Evolutionary conservation across 1,140 invertebrate genomes (phyloP), one percentile per base, ranked within the genome.

Genomic region (Hycleus cichorii): DNA sequence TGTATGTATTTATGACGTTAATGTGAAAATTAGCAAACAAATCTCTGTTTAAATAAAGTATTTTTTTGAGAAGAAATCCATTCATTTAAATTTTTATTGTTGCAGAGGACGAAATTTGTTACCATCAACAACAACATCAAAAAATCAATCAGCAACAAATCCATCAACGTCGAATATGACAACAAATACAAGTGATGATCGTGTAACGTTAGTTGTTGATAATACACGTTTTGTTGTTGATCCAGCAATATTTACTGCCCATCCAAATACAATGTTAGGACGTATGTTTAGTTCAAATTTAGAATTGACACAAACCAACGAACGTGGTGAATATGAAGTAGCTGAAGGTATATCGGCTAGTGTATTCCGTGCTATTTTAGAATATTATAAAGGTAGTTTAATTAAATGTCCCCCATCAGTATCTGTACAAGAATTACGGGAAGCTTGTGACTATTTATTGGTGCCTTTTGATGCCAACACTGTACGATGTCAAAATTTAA

Each of bases 391-490:
- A 60, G 85, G 86, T 45, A 94, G 93, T 9, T 76, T 88, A 2
- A 93, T 98, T 62, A 81, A 90, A 27, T 95, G 93, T 72, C 93
- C 93, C 1, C 83, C 84, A 2, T 85, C 84, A 46, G 88, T 95
- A 3, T 85, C 89, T 3, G 90, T 97, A 9, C 91, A 95, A 70
- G 97, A 99, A 76, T 75, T 99, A 39, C 78, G 95, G 49, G 97
- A 99, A 76, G 97, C 97, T 24, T 99, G 97, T 73, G 97, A 99
- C 76, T 99, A 99, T 75, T 77, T 99, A 27, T 81, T 99, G 2
- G 89, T 99, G 68, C 97, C 97, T 12, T 99, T 99, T 75, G 93
- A 97, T 79, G 91, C 95, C 2, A 86, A 84, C 48, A 98, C 96
- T 38, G 87, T 99, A 39, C 91, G 95, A 73, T 98, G 95, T 76